Evolutionary conservation across 2,797 vertebrate genomes (phyloP), one percentile per base, ranked within the genome.

Genomic region (Gorsachius magnificus): DNA sequence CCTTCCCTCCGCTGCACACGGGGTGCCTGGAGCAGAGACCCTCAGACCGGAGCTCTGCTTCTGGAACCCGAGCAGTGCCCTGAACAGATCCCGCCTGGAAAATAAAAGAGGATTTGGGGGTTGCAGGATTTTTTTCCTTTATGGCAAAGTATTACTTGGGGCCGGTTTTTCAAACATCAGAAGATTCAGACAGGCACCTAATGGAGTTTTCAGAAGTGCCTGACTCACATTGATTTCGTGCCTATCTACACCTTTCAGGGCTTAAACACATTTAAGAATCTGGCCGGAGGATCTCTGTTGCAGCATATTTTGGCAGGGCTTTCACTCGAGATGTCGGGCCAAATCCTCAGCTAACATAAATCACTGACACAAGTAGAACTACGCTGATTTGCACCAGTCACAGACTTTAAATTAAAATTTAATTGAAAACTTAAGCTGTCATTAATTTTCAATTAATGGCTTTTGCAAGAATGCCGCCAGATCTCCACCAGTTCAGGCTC

Each of bases 351-450:
- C 83, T 43, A 1, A 11, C 83, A 94, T 94, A 94, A 95, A 96
- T 93, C 95, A 93, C 89, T 86, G 85, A 38, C 95, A 93, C 76
- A 26, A 83, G 76, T n/a, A 83, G 80, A 93, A 36, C 89, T 66
- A 0, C 41, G 93, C 94, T 91, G 94, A 79, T 88, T 83, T 94
- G 85, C 89, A 91, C 93, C 93, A 90, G 85, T 86, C 91, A 56
- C 74, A 24, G 85, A 16, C 58, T 57, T 78, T 48, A 70, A 86
- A 96, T 97, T 76, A 91, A 96, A 90, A 76, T 89, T 84, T 90
- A 95, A 97, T 96, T 83, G 96, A 86, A 95, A 95, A 95, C 89
- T 93, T 94, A 91, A 96, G 94, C 93, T 87, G 80, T 61, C 94
- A 51, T 96, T 95, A 96, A 93, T 96, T 95, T 75, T 86, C 93